Evolutionary conservation across 2,113 vertebrate species (phyloP), one percentile per base, ranked within the genome.

Genomic region (Mesitornis unicolor): DNA sequence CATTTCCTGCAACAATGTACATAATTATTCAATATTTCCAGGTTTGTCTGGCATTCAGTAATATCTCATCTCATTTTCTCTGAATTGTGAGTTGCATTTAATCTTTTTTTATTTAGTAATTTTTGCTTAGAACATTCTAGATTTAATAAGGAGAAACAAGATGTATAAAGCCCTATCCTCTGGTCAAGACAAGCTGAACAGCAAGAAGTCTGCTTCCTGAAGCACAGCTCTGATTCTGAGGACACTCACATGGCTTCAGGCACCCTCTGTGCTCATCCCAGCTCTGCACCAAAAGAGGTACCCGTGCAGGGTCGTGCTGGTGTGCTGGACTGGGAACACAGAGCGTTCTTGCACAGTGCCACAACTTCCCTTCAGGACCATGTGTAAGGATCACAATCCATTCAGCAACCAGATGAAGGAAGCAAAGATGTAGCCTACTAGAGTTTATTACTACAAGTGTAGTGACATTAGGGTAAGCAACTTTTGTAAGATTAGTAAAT

Each of bases 11-110:
- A 95, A 97, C 45, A 89, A 81, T 93, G 93, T 69, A 71, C 43
- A 69, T 87, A 95, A 96, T 93, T 95, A 96, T 71, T 87, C 89
- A 89, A 75, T 93, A 89, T 70, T 96, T 90, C 31, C 63, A 94
- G 57, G 67, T 93, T 93, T 93, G 26, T 75, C 82, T 93, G 84
- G 38, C 93, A 90, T 79, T 90, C 79, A 65, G 74, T 86, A 91
- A 94, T 81, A 79, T 87, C 88, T 79, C 83, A 35, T 86, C 80
- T 95, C 51, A 87, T 94, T 94, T 95, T 65, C 76, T 89, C 61
- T 64, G 51, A 96, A 84, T 56, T 95, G 48, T 57, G n/a, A 78
- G 56, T 53, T 88, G 76, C 51, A 89, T 75, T 90, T 90, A 80
- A 87, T 83, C 76, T 70, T 60, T 90, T n/a, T 93, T 91, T 76